These are phyloP conservation scores for Calliopsis andreniformis DNA, from an alignment of 1,140 invertebrate species.

Conservation along the genomic window DNA sequence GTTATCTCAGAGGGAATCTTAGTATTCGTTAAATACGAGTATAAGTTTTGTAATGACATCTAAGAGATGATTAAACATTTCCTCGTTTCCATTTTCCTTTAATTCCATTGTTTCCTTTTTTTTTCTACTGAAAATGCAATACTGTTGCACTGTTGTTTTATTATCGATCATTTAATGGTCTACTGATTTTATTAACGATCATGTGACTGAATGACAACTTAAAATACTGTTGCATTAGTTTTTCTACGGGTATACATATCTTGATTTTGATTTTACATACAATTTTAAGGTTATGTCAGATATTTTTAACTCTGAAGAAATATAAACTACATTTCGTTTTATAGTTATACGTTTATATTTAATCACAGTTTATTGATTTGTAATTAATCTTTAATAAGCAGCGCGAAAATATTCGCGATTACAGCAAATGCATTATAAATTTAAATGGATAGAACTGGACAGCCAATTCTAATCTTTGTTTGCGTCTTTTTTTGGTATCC, in stretches of 20 bases:
- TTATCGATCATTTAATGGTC: too few species aligned
- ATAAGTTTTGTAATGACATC: background rate
- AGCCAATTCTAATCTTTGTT: too few species aligned
- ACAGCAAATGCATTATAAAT: too few species aligned
- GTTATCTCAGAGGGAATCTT: background rate
- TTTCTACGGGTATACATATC: too few species aligned
- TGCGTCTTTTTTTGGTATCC: too few species aligned
- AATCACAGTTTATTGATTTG: background rate
- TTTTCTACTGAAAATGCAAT: background rate
- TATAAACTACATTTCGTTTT: background rate
- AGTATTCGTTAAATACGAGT: background rate
- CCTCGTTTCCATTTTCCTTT: background rate
- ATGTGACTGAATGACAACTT: too few species aligned
- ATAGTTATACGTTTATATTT: background rate
- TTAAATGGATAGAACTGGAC: too few species aligned
- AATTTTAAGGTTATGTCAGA: constrained; percentile 18
- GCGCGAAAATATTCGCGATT: too few species aligned
- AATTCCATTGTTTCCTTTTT: background rate
- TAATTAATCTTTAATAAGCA: too few species aligned
- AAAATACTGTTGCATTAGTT: background rate
- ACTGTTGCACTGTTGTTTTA: too few species aligned
- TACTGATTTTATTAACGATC: too few species aligned
- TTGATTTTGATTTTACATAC: too few species aligned
- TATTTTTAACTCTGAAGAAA: background rate
- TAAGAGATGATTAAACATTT: background rate